These are phyloP conservation scores for Nyctereutes procyonoides DNA, from an alignment of 2,113 vertebrate species.

Conservation along the genomic window DNA sequence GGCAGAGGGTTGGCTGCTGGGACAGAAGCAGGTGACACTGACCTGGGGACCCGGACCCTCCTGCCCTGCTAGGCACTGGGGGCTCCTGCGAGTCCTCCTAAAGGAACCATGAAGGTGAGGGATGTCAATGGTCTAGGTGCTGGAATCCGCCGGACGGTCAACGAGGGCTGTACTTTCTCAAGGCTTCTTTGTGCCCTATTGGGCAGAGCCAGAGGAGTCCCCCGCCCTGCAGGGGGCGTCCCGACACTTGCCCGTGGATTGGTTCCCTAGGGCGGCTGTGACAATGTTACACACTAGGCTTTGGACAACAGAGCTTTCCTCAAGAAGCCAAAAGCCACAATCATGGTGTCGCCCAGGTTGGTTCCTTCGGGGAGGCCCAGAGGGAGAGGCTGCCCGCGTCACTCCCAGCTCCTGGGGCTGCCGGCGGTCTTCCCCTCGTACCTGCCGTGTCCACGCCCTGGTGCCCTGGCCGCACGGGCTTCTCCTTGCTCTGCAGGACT, in stretches of 20 bases:
- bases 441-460: not conserved
- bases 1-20: not conserved
- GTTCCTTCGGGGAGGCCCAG: not conserved
- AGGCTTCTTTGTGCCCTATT: fast-evolving
- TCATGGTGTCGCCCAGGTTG: fast-evolving
- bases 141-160: fast-evolving
- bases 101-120: fast-evolving
- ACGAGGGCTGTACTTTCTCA: fast-evolving
- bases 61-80: not conserved
- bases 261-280: no score
- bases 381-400: not conserved
- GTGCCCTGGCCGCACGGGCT: not conserved
- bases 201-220: no score
- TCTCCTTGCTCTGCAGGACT: not conserved
- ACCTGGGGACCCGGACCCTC: fast-evolving
- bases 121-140: fast-evolving
- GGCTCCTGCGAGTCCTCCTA: not conserved
- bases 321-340: not conserved
- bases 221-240: no score
- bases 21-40: fast-evolving
- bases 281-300: not conserved
- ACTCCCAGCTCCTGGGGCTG: not conserved
- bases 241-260: fast-evolving
- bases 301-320: not conserved
- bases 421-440: fast-evolving